Evolutionary conservation across 2,888 invertebrate species (phyloP).

Genomic region (Melikaiella ostensackeni): DNA sequence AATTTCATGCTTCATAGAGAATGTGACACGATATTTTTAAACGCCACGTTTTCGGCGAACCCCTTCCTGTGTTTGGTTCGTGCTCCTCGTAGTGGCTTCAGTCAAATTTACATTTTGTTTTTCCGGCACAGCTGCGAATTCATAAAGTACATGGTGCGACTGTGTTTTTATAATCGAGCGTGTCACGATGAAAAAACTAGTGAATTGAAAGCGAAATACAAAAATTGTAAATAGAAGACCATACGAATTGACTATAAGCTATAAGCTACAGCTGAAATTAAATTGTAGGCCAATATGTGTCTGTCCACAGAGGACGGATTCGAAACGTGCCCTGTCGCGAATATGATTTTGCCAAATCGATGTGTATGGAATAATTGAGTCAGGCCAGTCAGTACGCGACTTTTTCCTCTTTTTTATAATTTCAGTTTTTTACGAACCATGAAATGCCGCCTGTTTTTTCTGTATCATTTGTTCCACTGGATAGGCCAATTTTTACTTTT

Average conservation of each 20-base stretch:
- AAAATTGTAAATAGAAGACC: constrained; percentile 22
- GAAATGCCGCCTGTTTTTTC: neutral
- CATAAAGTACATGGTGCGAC: constrained; percentile 3
- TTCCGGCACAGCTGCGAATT: constrained; percentile 1
- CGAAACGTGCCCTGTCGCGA: neutral
- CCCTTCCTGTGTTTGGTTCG: neutral
- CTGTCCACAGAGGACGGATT: neutral
- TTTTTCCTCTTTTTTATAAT: neutral
- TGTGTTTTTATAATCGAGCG: constrained; percentile 26
- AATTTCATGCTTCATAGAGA: neutral
- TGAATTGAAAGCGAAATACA: constrained; percentile 23
- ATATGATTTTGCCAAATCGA: constrained; percentile 21
- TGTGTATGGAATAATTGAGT: constrained; percentile 25
- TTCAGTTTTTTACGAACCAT: neutral
- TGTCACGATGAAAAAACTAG: constrained; percentile 12
- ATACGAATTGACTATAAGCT: constrained; percentile 12
- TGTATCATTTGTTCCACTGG: neutral
- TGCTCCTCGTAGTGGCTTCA: neutral
- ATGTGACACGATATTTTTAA: neutral
- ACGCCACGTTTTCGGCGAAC: neutral
- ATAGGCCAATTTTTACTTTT: neutral
- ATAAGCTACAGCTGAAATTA: constrained; percentile 29
- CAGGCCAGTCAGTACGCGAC: neutral
- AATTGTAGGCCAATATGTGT: constrained; percentile 24
- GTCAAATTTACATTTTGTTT: constrained; percentile 20